A percentile compares a stretch with the other conserved stretches of the same genome.
Conservation (phyloP, 2,113 vertebrate genomes). For the Spermophilus dauricus region DNA sequence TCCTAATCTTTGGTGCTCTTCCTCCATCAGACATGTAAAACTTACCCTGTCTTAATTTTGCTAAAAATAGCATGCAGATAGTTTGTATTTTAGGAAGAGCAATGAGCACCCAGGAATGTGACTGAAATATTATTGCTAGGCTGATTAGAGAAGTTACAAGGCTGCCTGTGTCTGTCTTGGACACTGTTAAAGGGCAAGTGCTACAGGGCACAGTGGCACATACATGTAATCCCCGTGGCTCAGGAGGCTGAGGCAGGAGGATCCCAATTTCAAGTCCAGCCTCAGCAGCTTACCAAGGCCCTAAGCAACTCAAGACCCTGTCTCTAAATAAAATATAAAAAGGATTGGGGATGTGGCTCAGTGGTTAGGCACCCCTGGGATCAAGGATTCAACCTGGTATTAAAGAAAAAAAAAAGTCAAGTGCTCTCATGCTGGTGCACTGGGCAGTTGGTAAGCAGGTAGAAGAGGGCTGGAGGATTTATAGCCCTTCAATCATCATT, state of each 20-base stretch:
- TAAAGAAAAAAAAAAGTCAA: too few relatives aligned
- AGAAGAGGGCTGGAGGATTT: not conserved
- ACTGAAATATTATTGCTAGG: slow-evolving; percentile 66
- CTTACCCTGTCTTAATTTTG: slow-evolving; percentile 78
- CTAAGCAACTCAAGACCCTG: too few relatives aligned
- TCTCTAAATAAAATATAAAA: too few relatives aligned
- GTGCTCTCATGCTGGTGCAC: not conserved
- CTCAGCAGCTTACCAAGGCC: too few relatives aligned
- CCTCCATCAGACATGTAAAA: slow-evolving; percentile 84
- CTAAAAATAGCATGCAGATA: slow-evolving; percentile 70
- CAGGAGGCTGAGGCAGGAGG: too few relatives aligned
- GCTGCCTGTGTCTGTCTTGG: not conserved
- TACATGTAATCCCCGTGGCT: too few relatives aligned
- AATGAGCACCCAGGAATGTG: slow-evolving; percentile 61
- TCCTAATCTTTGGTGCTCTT: slow-evolving; percentile 84
- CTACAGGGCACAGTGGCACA: too few relatives aligned
- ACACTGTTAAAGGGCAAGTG: too few relatives aligned
- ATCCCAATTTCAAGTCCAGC: too few relatives aligned
- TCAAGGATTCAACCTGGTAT: too few relatives aligned
- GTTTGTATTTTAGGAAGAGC: slow-evolving; percentile 62
- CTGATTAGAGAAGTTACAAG: slow-evolving; percentile 34
- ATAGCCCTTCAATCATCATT: not conserved
- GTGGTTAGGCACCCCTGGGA: too few relatives aligned
- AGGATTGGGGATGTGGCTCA: too few relatives aligned
- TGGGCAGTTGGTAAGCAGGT: not conserved